Conservation (phyloP, 2,888 invertebrate genomes). For the Bombyx huttoni region DNA sequence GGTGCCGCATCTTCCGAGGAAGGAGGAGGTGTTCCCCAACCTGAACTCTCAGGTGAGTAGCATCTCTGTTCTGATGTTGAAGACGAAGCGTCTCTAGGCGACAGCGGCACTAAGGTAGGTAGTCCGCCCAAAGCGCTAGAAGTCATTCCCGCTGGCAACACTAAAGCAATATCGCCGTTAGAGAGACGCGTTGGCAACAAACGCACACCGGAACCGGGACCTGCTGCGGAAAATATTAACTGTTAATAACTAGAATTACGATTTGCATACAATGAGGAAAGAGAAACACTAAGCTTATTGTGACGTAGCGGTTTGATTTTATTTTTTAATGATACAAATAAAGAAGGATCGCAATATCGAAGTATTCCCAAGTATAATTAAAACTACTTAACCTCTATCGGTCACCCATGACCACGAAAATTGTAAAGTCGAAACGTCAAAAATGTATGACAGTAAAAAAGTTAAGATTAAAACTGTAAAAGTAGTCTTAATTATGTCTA, state of each 20-base stretch:
- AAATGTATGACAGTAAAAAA: no score
- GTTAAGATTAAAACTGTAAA: no score
- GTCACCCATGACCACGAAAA: no score
- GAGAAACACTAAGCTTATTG: background rate
- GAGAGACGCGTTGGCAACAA: slow-evolving; percentile 85
- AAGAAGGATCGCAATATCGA: no score
- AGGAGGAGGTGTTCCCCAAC: slow-evolving; percentile 58
- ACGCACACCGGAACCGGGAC: slow-evolving; percentile 79
- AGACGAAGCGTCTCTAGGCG: slow-evolving; percentile 81
- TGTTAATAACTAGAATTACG: background rate
- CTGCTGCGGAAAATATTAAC: slow-evolving; percentile 58
- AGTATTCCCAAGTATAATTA: no score
- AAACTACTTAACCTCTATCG: no score
- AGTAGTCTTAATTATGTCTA: no score
- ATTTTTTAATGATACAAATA: no score
- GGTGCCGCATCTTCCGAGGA: slow-evolving; percentile 65
- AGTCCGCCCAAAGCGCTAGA: slow-evolving; percentile 65
- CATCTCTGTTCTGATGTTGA: slow-evolving; percentile 74
- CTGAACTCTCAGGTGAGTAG: slow-evolving; percentile 73
- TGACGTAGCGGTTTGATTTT: background rate
- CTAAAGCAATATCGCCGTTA: slow-evolving; percentile 87
- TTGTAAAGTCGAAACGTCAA: no score
- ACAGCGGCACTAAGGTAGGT: slow-evolving; percentile 81
- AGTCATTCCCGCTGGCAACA: slow-evolving; percentile 78
- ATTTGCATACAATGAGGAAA: background rate